Conservation (phyloP, 2,888 invertebrate genomes). For the Megamerina dolium region DNA sequence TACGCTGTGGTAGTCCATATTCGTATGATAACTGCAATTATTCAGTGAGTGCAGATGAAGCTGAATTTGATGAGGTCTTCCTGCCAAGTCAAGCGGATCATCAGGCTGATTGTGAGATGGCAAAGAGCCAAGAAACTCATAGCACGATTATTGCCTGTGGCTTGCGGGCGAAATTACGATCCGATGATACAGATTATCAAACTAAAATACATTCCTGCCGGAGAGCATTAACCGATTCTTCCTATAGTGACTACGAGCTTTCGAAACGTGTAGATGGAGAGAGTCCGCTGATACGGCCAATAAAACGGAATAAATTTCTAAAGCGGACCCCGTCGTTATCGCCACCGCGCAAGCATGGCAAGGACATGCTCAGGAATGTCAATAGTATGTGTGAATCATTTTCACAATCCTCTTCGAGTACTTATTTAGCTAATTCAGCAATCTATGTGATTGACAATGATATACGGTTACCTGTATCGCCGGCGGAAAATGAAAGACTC, state of each 20-base stretch:
- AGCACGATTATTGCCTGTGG: conserved; percentile 30
- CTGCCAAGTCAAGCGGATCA: conserved; percentile 21
- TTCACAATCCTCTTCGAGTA: conserved; percentile 7
- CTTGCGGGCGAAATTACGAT: conserved; percentile 37
- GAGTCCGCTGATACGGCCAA: too few relatives aligned
- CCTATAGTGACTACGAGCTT: conserved; percentile 27
- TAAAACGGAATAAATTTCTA: too few relatives aligned
- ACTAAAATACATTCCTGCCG: conserved; percentile 21
- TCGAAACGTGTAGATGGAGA: too few relatives aligned
- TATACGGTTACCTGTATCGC: conserved; percentile 27
- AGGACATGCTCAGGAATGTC: neutral
- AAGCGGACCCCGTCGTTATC: conserved; percentile 17
- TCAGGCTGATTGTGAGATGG: too few relatives aligned
- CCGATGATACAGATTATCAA: conserved; percentile 36
- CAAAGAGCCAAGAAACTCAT: conserved; percentile 29
- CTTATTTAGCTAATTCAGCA: conserved; percentile 12
- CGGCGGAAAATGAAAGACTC: too few relatives aligned
- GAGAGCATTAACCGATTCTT: conserved; percentile 24
- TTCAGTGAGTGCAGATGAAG: conserved; percentile 33
- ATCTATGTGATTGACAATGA: conserved; percentile 40
- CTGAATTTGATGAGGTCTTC: conserved; percentile 42
- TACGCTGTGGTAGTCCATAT: conserved; percentile 31
- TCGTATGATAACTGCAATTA: conserved; percentile 44
- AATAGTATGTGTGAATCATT: neutral
- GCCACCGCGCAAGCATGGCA: conserved; percentile 7